These are phyloP conservation scores for Eupithecia centaureata DNA, from an alignment of 2,888 invertebrate species.

Conservation along the genomic window DNA sequence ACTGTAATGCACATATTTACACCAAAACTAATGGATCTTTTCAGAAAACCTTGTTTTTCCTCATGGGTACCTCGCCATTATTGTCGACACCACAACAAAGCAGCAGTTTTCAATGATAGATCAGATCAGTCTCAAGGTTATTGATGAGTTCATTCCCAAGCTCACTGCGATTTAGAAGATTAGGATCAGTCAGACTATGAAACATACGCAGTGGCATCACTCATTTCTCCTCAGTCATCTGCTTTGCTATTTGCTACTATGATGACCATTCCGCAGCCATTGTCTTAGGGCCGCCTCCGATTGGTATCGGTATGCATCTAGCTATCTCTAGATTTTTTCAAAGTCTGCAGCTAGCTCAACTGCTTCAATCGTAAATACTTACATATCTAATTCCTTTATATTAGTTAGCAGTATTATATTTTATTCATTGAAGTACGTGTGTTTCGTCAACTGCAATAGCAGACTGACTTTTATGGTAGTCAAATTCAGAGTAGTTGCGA, in stretches of 20 bases:
- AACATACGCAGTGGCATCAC: not conserved
- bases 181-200: not conserved
- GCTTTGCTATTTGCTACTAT: too few species aligned
- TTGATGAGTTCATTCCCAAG: constrained; percentile 8
- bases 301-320: not conserved
- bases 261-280: not conserved
- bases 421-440: too few species aligned
- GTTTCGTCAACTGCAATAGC: not conserved
- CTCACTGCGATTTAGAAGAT: constrained; percentile 4
- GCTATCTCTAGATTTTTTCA: not conserved
- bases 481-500: not conserved
- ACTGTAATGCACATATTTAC: not conserved
- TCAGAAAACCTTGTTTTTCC: constrained; percentile 5
- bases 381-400: too few species aligned
- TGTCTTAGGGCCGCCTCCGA: not conserved
- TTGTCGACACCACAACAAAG: constrained; percentile 36
- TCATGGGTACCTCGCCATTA: not conserved
- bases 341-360: not conserved
- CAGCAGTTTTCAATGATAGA: constrained; percentile 49
- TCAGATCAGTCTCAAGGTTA: constrained; percentile 42
- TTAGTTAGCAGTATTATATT: too few species aligned
- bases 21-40: not conserved
- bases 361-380: not conserved
- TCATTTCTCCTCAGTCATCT: not conserved
- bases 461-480: not conserved